Evolutionary conservation across 2,797 vertebrate species (phyloP).

Genomic region (Allobates femoralis): DNA sequence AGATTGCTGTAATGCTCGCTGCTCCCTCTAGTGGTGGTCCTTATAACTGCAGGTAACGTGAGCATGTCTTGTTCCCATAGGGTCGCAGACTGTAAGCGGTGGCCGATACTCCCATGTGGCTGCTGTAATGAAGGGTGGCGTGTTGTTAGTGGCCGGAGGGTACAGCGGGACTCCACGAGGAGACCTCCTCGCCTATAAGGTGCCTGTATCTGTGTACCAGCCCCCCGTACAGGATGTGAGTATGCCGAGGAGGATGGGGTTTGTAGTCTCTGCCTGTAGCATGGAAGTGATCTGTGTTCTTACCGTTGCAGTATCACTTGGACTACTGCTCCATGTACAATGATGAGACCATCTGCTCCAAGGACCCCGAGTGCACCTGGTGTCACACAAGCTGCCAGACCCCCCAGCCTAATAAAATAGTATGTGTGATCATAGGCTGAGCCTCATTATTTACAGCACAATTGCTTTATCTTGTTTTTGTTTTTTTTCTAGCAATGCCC

Average conservation of each 20-base stretch:
- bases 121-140: conserved; percentile 86
- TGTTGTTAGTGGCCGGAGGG: conserved; percentile 88
- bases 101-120: conserved; percentile 92
- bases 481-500: conserved; percentile 79
- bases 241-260: not conserved
- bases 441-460: not conserved
- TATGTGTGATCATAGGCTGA: conserved; percentile 69
- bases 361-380: conserved; percentile 92
- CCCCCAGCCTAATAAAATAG: conserved; percentile 82
- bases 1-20: too few species aligned
- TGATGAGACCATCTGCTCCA: conserved; percentile 86
- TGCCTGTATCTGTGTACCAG: conserved; percentile 80
- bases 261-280: too few species aligned
- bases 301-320: conserved; percentile 74
- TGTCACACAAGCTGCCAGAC: conserved; percentile 89
- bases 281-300: not conserved
- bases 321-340: conserved; percentile 87
- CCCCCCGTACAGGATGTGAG: conserved; percentile 73
- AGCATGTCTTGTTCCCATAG: conserved; percentile 71
- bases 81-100: conserved; percentile 72
- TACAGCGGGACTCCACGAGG: conserved; percentile 88
- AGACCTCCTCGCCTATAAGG: conserved; percentile 91
- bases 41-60: too few species aligned
- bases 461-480: not conserved
- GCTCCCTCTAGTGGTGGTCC: too few species aligned